A percentile compares a stretch with the other conserved stretches of the same genome.
These are phyloP conservation scores for Zoanthus sociatus DNA, from an alignment of 92 coral and sea anemone genomes.

Conservation along the genomic window DNA sequence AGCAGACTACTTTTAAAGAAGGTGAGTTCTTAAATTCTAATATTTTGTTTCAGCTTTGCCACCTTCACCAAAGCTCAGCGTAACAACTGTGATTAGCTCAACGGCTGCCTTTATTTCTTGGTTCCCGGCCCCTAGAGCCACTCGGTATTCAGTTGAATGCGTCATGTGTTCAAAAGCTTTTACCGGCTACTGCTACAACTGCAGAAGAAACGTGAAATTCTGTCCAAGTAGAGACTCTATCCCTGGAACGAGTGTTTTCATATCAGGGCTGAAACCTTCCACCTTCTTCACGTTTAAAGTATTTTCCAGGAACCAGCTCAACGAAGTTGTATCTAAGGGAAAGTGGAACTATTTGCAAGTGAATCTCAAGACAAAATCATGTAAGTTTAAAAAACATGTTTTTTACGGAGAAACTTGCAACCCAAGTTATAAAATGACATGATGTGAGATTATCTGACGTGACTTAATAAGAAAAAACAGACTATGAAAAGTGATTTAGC, in stretches of 20 bases:
- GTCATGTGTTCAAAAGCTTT: constrained; percentile 8
- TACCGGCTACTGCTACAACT: background rate
- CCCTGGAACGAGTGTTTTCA: background rate
- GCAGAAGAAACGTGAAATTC: constrained; percentile 19
- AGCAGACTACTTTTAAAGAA: background rate
- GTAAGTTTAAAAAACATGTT: constrained; percentile 1
- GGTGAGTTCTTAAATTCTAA: background rate
- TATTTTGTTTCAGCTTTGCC: constrained; percentile 13
- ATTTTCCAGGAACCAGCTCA: constrained; percentile 15
- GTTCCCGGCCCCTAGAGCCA: background rate
- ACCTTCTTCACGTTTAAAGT: constrained; percentile 12
- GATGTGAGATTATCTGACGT: too few relatives aligned
- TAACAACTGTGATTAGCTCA: constrained; percentile 5
- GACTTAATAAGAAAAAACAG: too few relatives aligned
- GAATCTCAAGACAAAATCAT: background rate
- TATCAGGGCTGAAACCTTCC: constrained; percentile 17
- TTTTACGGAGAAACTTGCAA: too few relatives aligned
- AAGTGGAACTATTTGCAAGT: constrained; percentile 19
- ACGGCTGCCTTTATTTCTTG: background rate
- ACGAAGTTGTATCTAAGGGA: background rate
- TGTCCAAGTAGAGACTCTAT: background rate
- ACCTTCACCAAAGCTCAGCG: background rate
- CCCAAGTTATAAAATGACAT: too few relatives aligned
- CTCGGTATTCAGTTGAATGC: constrained; percentile 5
- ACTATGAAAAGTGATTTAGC: too few relatives aligned